Base-by-base conservation (phyloP, 2,888 invertebrate species). In the Amblyjoppa fuscipennis region DNA sequence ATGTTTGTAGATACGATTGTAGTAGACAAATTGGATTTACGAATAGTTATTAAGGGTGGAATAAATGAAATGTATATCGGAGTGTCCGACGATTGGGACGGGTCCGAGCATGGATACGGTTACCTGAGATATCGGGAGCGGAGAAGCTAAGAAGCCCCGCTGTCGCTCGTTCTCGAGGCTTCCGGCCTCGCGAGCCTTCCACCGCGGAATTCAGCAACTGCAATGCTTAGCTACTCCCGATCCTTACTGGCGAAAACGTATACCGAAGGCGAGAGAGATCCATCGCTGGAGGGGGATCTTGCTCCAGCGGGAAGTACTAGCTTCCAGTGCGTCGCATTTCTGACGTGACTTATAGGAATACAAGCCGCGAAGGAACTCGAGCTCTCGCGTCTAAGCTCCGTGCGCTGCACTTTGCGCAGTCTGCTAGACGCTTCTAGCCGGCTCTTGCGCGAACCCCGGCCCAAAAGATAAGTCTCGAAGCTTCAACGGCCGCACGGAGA, bases 331-430 rank as follows among this genome's bases (percentile, higher is more conserved):
- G 80, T 75, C 49, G 80, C 83, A 84, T 84, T 84, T 80, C 83
- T 80, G 66, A 64, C 80, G 83, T 84, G 83, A 80, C 83, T 84
- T 80, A 84, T 84, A 84, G 80, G 70, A 84, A 84, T 84, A 84
- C 80, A 84, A 61, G 74, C 79, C 75, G 83, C 70, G 31, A 61
- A 71, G 71, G 85, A 80, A 79, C 70, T 64, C 64, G 71, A 73
- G 61, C 38, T 41, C 71, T 28, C 61, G 51, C 70, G 75, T 45
- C 51, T 71, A 64, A 11, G 74, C 64, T 51, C 73, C n/a, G 53
- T 31, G 41, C 75, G 45, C 49, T 61, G 31, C 25, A 0, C 61
- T 61, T 13, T 31, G 61, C 4, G 28, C 31, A 61, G 61, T 61
- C 28, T 61, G 61, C 61, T 31, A 64, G 61, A 70, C 34, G 70